These are phyloP conservation scores for Sarcophilus harrisii DNA, from an alignment of 2,797 vertebrate species.

Conservation along the genomic window DNA sequence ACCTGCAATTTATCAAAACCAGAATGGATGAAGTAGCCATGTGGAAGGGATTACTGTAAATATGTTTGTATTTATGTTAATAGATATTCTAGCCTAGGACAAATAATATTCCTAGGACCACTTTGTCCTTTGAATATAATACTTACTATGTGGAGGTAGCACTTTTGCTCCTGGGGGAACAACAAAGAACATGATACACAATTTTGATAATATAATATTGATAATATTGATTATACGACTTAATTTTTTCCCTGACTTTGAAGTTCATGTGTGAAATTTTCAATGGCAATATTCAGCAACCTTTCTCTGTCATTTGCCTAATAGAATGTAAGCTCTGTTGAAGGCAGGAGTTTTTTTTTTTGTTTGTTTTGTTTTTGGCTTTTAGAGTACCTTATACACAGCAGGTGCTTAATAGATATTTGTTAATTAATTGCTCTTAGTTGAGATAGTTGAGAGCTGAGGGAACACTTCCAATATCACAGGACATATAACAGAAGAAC, in stretches of 20 bases:
- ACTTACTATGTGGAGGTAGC: not conserved
- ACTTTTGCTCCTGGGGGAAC: not conserved
- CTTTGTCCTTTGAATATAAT: not conserved
- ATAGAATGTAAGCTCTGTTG: not conserved
- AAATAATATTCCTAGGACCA: not conserved
- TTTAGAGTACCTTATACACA: not conserved
- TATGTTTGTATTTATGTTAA: not conserved
- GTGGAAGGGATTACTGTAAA: not conserved
- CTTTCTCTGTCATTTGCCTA: not conserved
- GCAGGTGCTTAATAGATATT: not conserved
- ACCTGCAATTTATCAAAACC: not conserved
- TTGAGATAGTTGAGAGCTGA: not conserved
- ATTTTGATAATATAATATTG: not conserved
- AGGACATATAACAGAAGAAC: not conserved
- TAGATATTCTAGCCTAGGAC: not conserved
- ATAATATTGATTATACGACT: not conserved
- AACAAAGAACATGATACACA: not conserved
- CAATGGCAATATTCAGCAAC: not conserved
- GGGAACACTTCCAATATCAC: not conserved
- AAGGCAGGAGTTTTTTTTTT: not conserved
- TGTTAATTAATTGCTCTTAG: not conserved
- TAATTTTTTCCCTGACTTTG: slow-evolving; percentile 17
- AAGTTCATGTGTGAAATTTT: not conserved
- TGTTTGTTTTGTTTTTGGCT: too few relatives aligned
- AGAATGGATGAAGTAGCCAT: not conserved